These are phyloP conservation scores for Gonatopus flavifemur DNA, from an alignment of 1,140 invertebrate genomes.

Conservation along the genomic window DNA sequence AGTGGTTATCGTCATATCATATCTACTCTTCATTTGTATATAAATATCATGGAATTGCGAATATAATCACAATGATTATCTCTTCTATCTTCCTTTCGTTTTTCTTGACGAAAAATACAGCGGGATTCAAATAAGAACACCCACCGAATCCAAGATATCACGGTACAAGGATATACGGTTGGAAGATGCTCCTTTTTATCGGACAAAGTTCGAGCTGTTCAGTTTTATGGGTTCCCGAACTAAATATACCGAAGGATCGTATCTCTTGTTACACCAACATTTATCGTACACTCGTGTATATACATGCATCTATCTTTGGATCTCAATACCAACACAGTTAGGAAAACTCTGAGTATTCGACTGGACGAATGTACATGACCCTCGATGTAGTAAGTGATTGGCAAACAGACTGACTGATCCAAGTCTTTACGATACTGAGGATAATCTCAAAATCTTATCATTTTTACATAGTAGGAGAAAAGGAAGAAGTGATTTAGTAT, in stretches of 20 bases:
- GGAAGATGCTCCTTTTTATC: slow-evolving; percentile 39
- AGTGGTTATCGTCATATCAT: too few relatives aligned
- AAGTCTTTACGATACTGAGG: slow-evolving; percentile 30
- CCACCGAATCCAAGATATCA: slow-evolving; percentile 12
- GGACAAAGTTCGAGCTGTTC: slow-evolving; percentile 49
- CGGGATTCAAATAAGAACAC: too few relatives aligned
- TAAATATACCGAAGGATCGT: slow-evolving; percentile 43
- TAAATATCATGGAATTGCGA: too few relatives aligned
- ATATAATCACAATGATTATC: too few relatives aligned
- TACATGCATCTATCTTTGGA: too few relatives aligned
- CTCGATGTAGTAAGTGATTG: slow-evolving; percentile 50
- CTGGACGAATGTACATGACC: slow-evolving; percentile 28
- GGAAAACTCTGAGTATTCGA: slow-evolving; percentile 22
- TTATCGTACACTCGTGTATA: too few relatives aligned
- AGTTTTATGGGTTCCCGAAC: slow-evolving; percentile 45
- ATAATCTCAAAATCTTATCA: too few relatives aligned
- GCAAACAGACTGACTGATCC: slow-evolving; percentile 40
- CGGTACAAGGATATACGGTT: slow-evolving; percentile 3
- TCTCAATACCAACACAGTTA: slow-evolving; percentile 29
- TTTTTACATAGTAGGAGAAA: too few relatives aligned
- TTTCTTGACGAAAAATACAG: too few relatives aligned
- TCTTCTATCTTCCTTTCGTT: too few relatives aligned
- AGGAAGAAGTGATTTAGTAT: too few relatives aligned
- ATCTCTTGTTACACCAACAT: slow-evolving; percentile 29
- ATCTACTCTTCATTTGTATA: too few relatives aligned